Percentiles rank a stretch among this genome's conserved stretches.
These are phyloP conservation scores for Drosophila macrothrix DNA, from an alignment of 2,888 invertebrate genomes.

Conservation along the genomic window DNA sequence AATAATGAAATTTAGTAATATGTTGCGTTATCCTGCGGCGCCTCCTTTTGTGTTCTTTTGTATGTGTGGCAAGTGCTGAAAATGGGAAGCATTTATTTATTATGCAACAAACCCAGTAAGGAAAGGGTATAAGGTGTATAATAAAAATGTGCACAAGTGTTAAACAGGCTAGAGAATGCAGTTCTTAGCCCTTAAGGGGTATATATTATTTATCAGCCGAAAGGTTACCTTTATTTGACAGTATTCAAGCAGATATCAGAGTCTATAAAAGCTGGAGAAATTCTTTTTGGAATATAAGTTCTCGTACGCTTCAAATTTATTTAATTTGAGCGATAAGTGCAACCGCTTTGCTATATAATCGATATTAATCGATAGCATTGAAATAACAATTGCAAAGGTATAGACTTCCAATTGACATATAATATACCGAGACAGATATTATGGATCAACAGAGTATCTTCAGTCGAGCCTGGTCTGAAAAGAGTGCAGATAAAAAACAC, in stretches of 20 bases:
- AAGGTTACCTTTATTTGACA: neutral
- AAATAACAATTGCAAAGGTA: neutral
- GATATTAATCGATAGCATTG: neutral
- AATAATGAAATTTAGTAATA: slow-evolving; percentile 79
- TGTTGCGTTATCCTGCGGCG: slow-evolving; percentile 60
- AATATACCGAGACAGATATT: neutral
- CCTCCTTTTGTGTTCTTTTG: slow-evolving; percentile 33
- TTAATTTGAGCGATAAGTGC: neutral
- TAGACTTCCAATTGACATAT: neutral
- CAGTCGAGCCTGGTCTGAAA: neutral
- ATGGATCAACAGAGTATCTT: neutral
- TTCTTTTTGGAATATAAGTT: neutral
- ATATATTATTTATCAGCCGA: neutral
- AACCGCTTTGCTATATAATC: neutral
- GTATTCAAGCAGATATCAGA: neutral
- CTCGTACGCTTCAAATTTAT: neutral
- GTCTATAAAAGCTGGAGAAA: neutral
- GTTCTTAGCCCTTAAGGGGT: neutral
- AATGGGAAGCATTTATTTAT: slow-evolving; percentile 39
- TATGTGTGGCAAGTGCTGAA: slow-evolving; percentile 33
- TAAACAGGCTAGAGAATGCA: neutral
- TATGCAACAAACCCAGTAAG: neutral
- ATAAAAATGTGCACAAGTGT: neutral
- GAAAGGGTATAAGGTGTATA: neutral
- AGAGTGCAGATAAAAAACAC: slow-evolving; percentile 33